Conservation (phyloP, 2,888 invertebrate species). For the Pyrrhosoma nymphula region DNA sequence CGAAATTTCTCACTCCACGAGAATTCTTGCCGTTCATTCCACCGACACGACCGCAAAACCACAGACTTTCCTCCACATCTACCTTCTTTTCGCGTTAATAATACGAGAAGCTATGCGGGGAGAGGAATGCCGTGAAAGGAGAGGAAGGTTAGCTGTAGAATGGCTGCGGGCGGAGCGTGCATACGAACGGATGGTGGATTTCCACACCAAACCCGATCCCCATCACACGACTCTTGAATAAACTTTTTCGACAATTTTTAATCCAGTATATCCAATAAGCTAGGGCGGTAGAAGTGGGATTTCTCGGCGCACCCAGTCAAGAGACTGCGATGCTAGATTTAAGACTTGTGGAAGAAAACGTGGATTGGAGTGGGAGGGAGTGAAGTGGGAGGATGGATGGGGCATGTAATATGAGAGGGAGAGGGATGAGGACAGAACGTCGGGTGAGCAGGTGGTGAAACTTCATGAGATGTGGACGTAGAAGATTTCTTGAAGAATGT, state of each 20-base stretch:
- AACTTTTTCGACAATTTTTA: too few relatives aligned
- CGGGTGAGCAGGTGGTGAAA: constrained; percentile 50
- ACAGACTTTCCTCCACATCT: not conserved
- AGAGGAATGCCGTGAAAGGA: not conserved
- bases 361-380: not conserved
- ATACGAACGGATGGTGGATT: not conserved
- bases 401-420: not conserved
- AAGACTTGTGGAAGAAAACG: not conserved
- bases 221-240: too few relatives aligned
- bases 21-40: not conserved
- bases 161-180: too few relatives aligned
- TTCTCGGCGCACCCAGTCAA: not conserved
- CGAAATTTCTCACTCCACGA: not conserved
- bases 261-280: too few relatives aligned
- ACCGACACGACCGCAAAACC: not conserved
- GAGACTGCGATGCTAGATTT: not conserved
- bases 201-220: not conserved
- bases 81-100: not conserved
- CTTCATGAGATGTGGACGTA: constrained; percentile 55
- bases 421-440: not conserved
- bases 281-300: not conserved
- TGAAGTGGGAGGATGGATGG: not conserved
- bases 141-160: not conserved
- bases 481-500: constrained; percentile 50
- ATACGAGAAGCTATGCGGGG: not conserved